Conservation (phyloP, 2,113 vertebrate species). For the Pavo muticus region DNA sequence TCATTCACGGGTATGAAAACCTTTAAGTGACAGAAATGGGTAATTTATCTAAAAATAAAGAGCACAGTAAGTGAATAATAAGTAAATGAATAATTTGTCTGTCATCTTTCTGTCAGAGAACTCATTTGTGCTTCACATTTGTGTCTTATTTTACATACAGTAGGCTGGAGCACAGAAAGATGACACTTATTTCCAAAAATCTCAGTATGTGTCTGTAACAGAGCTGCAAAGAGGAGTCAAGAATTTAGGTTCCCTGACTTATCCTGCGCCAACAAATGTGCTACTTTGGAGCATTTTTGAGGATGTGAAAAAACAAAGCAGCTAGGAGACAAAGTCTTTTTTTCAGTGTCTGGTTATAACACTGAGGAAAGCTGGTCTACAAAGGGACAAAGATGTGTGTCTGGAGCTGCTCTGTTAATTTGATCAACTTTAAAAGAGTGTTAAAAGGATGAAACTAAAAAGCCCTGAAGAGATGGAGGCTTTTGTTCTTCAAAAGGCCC, state of each 20-base stretch:
- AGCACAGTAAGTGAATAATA: neutral
- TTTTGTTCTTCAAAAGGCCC: neutral
- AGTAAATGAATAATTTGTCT: slow-evolving; percentile 18
- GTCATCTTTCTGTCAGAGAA: slow-evolving; percentile 11
- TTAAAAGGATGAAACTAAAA: neutral
- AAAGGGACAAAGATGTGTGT: neutral
- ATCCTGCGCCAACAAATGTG: neutral
- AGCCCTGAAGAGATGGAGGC: neutral
- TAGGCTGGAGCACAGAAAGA: neutral
- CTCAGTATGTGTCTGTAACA: neutral
- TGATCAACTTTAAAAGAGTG: neutral
- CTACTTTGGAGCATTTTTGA: neutral
- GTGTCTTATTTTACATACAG: neutral
- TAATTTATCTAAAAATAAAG: slow-evolving; percentile 36
- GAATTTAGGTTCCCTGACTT: neutral
- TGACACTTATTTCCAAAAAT: slow-evolving; percentile 2
- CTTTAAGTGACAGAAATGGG: neutral
- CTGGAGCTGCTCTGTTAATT: neutral
- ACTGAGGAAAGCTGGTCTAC: neutral
- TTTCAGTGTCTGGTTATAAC: neutral
- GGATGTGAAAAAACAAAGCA: neutral
- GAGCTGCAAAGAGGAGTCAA: neutral
- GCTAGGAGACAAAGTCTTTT: neutral
- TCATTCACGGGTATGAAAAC: neutral
- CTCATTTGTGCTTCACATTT: neutral